Evolutionary conservation across 37 sponge, comb jelly and placozoan genomes (phyloP).

Genomic region (Aplysina aerophoba): DNA sequence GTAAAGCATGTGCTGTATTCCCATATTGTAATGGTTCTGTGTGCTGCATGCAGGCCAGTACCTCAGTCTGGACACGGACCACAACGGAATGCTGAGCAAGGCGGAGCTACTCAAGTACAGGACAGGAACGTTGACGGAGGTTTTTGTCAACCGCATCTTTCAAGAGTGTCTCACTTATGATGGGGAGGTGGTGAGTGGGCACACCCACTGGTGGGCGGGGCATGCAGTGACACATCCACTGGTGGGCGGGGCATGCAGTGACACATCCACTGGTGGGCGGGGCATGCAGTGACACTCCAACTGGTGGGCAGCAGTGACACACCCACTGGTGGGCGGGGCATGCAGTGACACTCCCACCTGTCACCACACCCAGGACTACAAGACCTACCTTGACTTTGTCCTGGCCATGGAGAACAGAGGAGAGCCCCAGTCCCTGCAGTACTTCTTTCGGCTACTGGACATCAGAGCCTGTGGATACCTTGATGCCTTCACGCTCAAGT

Average conservation of each 20-base stretch:
- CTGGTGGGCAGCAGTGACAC: no score
- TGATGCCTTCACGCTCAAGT: slow-evolving; percentile 86
- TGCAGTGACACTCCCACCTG: no score
- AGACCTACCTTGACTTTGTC: slow-evolving; percentile 97
- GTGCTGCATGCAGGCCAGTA: slow-evolving; percentile 78
- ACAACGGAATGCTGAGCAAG: slow-evolving; percentile 97
- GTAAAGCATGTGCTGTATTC: not conserved
- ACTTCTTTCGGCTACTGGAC: slow-evolving; percentile 92
- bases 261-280: no score
- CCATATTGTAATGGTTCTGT: not conserved
- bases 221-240: not conserved
- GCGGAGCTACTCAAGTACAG: slow-evolving; percentile 82
- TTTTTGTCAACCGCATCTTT: slow-evolving; percentile 92
- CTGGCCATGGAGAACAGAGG: slow-evolving; percentile 95
- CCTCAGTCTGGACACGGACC: slow-evolving; percentile 90
- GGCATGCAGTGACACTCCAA: no score
- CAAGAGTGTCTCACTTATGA: slow-evolving; percentile 99
- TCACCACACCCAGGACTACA: slow-evolving; percentile 89
- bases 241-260: no score
- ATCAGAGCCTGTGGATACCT: slow-evolving; percentile 79
- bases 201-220: not conserved
- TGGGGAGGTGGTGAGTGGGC: slow-evolving; percentile 90
- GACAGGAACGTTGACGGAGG: slow-evolving; percentile 85
- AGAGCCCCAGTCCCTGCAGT: slow-evolving; percentile 94
- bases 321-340: no score